Evolutionary conservation across 1,140 invertebrate genomes (phyloP).

Genomic region (Whitmania pigra): DNA sequence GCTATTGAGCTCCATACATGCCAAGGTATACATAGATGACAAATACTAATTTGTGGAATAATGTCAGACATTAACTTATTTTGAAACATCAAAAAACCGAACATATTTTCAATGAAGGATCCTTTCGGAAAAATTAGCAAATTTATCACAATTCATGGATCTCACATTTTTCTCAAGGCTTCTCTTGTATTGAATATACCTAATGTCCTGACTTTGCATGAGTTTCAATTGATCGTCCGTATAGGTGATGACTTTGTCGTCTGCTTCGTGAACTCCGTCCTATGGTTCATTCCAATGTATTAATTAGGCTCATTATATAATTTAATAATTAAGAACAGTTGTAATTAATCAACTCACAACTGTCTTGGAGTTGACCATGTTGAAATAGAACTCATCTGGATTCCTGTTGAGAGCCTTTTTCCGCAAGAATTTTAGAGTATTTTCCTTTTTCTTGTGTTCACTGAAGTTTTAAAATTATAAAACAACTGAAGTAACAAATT

Average conservation of each 20-base stretch:
- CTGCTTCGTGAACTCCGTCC: conserved; percentile 54
- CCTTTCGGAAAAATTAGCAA: too few relatives aligned
- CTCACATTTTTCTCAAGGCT: conserved; percentile 62
- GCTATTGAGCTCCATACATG: too few relatives aligned
- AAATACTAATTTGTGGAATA: too few relatives aligned
- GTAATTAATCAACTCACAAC: conserved; percentile 41
- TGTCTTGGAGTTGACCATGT: conserved; percentile 85
- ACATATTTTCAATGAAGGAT: too few relatives aligned
- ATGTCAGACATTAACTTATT: too few relatives aligned
- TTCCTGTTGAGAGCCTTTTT: conserved; percentile 78
- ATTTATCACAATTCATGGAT: background rate
- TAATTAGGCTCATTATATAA: too few relatives aligned
- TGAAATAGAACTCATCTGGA: conserved; percentile 96
- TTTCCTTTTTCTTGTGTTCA: conserved; percentile 69
- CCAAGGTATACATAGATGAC: too few relatives aligned
- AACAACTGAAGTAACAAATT: background rate
- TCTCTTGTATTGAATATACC: conserved; percentile 72
- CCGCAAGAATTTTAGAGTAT: conserved; percentile 65
- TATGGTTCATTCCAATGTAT: conserved; percentile 24
- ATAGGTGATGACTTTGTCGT: conserved; percentile 50
- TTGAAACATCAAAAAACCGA: too few relatives aligned
- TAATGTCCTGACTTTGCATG: conserved; percentile 79
- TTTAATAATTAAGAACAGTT: too few relatives aligned
- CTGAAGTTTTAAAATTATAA: conserved; percentile 31
- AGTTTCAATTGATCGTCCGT: conserved; percentile 68